phyloP scores from a whole-genome alignment of 2,888 invertebrate species.

The Agonopterix arenella region DNA sequence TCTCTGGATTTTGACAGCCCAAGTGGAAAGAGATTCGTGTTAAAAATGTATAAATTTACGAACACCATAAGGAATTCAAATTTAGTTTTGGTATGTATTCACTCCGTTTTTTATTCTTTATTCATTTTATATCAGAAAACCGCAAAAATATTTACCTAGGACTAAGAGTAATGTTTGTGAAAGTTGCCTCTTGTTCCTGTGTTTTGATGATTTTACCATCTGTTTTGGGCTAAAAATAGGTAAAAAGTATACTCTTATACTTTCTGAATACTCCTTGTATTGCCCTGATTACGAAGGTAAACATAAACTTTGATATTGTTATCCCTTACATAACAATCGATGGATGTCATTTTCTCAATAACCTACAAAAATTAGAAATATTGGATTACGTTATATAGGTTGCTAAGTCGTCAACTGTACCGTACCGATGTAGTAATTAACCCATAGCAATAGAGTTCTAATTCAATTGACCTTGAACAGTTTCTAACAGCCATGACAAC shows the following conservation, averaged over 20 bases:
- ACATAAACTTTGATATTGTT: constrained; percentile 40
- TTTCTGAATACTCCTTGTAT: background rate
- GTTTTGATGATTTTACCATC: constrained; percentile 22
- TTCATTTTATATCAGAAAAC: background rate
- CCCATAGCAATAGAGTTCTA: too few species aligned
- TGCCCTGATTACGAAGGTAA: constrained; percentile 15
- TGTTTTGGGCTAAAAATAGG: constrained; percentile 11
- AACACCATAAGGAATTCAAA: constrained; percentile 57
- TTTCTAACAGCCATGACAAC: too few species aligned
- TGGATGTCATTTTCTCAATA: constrained; percentile 57
- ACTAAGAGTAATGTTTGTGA: constrained; percentile 1
- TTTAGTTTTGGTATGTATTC: constrained; percentile 57
- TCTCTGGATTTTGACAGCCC: constrained; percentile 62
- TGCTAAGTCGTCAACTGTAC: too few species aligned
- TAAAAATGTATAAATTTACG: constrained; percentile 71
- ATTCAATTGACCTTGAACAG: too few species aligned
- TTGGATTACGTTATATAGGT: background rate
- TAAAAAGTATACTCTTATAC: background rate
- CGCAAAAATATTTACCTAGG: background rate
- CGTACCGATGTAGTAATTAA: too few species aligned
- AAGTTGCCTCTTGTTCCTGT: constrained; percentile 9
- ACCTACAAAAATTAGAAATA: constrained; percentile 39
- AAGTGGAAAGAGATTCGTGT: constrained; percentile 54
- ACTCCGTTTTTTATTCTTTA: constrained; percentile 2
- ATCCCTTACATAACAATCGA: constrained; percentile 64